Evolutionary conservation across 2,113 vertebrate species (phyloP).

Genomic region (Turnix velox): DNA sequence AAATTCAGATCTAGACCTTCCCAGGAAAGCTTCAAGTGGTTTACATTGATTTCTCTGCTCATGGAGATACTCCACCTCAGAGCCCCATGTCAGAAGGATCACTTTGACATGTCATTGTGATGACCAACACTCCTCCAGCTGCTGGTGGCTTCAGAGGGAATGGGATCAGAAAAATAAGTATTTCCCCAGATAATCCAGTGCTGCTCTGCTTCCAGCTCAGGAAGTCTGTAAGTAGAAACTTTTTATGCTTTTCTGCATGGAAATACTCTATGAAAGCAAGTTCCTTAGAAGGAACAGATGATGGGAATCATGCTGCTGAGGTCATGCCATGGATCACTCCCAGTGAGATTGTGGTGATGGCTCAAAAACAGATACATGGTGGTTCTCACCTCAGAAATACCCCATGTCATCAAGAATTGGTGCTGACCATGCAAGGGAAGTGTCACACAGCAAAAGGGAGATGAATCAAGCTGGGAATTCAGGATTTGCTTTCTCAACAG

Average conservation of each 20-base stretch:
- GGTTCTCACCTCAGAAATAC: not conserved
- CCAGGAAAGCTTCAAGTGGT: not conserved
- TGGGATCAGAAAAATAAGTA: not conserved
- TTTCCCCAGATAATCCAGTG: not conserved
- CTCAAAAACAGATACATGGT: not conserved
- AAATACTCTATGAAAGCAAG: not conserved
- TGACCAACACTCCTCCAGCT: not conserved
- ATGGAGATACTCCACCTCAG: accelerated
- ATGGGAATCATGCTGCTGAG: not conserved
- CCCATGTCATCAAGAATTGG: not conserved
- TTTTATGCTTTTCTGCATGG: not conserved
- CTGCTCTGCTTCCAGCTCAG: not conserved
- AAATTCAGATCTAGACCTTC: not conserved
- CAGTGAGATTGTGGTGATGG: accelerated
- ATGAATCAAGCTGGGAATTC: not conserved
- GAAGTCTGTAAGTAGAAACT: not conserved
- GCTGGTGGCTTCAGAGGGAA: not conserved
- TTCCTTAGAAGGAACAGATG: not conserved
- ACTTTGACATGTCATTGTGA: not conserved
- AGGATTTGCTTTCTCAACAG: not conserved
- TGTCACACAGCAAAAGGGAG: not conserved
- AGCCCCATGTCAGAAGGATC: not conserved
- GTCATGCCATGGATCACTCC: not conserved
- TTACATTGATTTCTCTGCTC: not conserved
- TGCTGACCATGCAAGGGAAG: not conserved